Base-by-base conservation (phyloP, 2,888 invertebrate species). In the Heteropelma amictum region DNA sequence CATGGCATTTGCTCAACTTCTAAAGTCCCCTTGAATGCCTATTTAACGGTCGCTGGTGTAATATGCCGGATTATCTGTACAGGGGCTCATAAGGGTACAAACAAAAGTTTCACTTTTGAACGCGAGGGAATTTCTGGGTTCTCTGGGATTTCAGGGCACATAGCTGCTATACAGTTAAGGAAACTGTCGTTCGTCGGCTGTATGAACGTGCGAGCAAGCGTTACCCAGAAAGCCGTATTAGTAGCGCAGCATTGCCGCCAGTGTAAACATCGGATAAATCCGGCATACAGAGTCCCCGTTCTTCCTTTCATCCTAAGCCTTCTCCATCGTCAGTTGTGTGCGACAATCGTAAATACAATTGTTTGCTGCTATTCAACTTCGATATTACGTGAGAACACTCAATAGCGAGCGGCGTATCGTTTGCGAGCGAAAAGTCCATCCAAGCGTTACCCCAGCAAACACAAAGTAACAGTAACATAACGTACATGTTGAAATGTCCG, bases 101-200 rank as follows among this genome's bases (percentile, higher is more conserved):
- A 86, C 87, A 86, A 84, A 87, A 87, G 87, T 87, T 87, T 87
- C 85, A 85, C 86, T 87, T 87, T 84, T 85, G 80, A 82, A 86
- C 82, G 79, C 51, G 51, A 60, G 64, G 61, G 58, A 21, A 51
- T 60, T 40, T 58, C 67, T 28, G 30, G 64, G 64, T 63, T 58
- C 65, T 69, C 53, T 47, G 28, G 51, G n/a, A n/a, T n/a, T n/a
- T n/a, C n/a, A n/a, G n/a, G 60, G 40, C 49, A 47, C 38, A 47
- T n/a, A 68, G 54, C 33, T 14, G 53, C 10, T 7, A 54, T 40
- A 70, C 21, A 42, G 40, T n/a, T n/a, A 28, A 69, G 74, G 61
- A 69, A 65, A 61, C 71, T 72, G 72, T 73, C 47, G 42, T 60
- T 53, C 47, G 63, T 64, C 40, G 72, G 19, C 30, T 38, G 65